Evolutionary conservation across 2,888 invertebrate species (phyloP), one percentile per base, ranked within the genome.

Genomic region (Myathropa florea): DNA sequence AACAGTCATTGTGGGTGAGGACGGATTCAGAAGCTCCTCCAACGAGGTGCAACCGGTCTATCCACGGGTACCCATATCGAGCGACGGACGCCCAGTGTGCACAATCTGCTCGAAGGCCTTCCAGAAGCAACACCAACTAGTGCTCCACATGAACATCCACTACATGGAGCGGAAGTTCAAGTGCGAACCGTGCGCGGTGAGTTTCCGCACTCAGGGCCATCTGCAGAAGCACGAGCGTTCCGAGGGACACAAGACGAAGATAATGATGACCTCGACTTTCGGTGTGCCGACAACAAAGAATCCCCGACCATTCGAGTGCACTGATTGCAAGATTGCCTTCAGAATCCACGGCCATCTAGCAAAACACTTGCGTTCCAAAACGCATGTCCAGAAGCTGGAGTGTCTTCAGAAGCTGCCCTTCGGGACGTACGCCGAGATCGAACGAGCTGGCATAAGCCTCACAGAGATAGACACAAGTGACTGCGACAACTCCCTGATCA

Each of bases 381-480:
- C 97, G 95, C 99, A 99, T 91, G 98, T 98, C 57, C 97, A 97
- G 95, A 96, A 97, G 90, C 94, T 98, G 88, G 98, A 98, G 92
- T 97, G 97, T 91, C 93, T 98, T 88, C 97, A 97, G 78, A 98
- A 98, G 93, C 93, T 99, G 89, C 98, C 98, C 0, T 97, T 97
- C 91, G 98, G 98, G 72, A 97, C 98, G 60, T 98, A 98, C 91
- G 97, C 98, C 10, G 97, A 98, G 93, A 96, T 99, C 91, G 98
- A 98, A 93, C 94, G 98, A 64, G 97, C 96, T 55, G 97, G 97
- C 88, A 95, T 97, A 86, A 96, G 97, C 93, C 94, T 98, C 88
- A 97, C 97, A 82, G 98, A 98, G 91, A 98, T 99, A 90, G 98
- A 99, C 92, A 98, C 98, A 2, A 97, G 98, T 68, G 98, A 98